Conservation (phyloP, 2,113 vertebrate genomes). For the Macrotis lagotis region DNA sequence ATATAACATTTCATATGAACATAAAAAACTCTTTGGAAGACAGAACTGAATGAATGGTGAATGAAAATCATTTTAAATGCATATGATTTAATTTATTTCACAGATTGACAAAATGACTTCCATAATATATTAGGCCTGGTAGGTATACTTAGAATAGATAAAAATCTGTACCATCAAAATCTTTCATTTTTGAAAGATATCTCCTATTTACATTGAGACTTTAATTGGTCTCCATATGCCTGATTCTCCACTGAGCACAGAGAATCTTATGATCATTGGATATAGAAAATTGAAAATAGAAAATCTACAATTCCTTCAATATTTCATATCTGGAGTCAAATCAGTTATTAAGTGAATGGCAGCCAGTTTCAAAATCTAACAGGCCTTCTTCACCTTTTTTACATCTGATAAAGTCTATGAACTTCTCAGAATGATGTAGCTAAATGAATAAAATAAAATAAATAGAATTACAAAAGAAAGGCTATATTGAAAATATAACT, state of each 20-base stretch:
- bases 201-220: not conserved
- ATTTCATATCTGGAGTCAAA: not conserved
- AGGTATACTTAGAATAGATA: not conserved
- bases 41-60: not conserved
- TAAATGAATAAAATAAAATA: not conserved
- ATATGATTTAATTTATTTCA: not conserved
- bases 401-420: not conserved
- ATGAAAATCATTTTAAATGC: not conserved
- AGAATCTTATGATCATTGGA: not conserved
- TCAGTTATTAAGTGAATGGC: not conserved
- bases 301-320: not conserved
- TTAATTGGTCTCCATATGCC: not conserved
- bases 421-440: not conserved
- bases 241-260: not conserved
- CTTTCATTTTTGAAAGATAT: not conserved
- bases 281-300: not conserved
- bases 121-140: not conserved
- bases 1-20: conserved; percentile 49
- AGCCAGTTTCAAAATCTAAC: not conserved
- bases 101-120: conserved; percentile 20
- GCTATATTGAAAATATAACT: not conserved
- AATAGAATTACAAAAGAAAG: not conserved
- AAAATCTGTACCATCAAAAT: not conserved
- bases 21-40: conserved; percentile 28
- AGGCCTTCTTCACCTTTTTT: not conserved